Evolutionary conservation across 1,140 invertebrate species (phyloP), one percentile per base, ranked within the genome.

Genomic region (Rhysida immarginata): DNA sequence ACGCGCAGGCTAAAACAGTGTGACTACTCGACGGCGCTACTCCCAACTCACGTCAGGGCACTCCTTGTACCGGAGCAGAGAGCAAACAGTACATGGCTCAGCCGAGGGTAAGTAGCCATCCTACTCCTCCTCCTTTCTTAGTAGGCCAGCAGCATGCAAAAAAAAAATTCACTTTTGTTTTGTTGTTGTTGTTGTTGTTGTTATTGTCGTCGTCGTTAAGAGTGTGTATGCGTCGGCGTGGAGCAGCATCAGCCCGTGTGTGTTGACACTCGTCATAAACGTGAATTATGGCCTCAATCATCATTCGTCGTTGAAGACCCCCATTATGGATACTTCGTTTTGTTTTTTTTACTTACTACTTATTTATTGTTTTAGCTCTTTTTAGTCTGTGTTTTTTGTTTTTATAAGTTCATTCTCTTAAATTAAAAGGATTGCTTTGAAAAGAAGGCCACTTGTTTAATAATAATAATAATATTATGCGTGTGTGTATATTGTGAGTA

Each of bases 21-120:
- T n/a, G n/a, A n/a, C n/a, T n/a, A n/a, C n/a, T n/a, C n/a, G n/a
- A n/a, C n/a, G n/a, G n/a, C n/a, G n/a, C n/a, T n/a, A n/a, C n/a
- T n/a, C n/a, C n/a, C n/a, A n/a, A n/a, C n/a, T n/a, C n/a, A n/a
- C n/a, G n/a, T n/a, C n/a, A n/a, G n/a, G n/a, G n/a, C n/a, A n/a
- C 35, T 41, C 35, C 35, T n/a, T n/a, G 35, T 41, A 11, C 35
- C 35, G 35, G 35, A n/a, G 8, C 26, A 3, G 24, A 25, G 13
- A 51, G 49, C 13, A 51, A 11, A 5, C 18, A 51, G 49, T 51
- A 11, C 49, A 51, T 51, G 49, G 49, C 49, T 24, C 49, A 51
- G 49, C 49, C 49, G 26, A 25, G 49, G 49, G 49, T 51, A 21
- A 51, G 49, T 51, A 51, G 24, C 35, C n/a, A n/a, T n/a, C n/a